Conservation (phyloP, 2,113 vertebrate species). For the Menura novaehollandiae region DNA sequence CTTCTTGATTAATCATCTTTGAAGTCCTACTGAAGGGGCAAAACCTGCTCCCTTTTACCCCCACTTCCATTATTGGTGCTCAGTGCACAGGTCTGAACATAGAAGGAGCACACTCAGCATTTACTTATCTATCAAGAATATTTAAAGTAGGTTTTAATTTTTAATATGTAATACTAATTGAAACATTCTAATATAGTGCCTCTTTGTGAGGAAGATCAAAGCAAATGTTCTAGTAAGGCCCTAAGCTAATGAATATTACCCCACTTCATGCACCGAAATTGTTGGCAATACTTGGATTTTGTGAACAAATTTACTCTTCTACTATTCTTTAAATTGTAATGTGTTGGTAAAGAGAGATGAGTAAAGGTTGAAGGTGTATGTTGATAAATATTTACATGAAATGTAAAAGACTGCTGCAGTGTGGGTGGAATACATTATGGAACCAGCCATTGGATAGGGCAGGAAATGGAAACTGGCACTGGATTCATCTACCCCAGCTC, state of each 20-base stretch:
- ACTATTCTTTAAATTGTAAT: constrained; percentile 6
- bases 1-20: constrained; percentile 73
- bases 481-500: background rate
- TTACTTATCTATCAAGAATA: constrained; percentile 66
- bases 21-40: constrained; percentile 62
- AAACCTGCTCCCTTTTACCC: constrained; percentile 53
- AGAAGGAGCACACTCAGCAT: constrained; percentile 63
- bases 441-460: background rate
- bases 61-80: constrained; percentile 39
- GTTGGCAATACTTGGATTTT: constrained; percentile 15
- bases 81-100: constrained; percentile 39
- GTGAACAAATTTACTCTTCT: constrained; percentile 25
- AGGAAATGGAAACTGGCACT: background rate
- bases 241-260: constrained; percentile 61
- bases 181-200: constrained; percentile 53
- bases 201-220: constrained; percentile 67
- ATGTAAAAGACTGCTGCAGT: background rate
- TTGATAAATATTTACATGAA: background rate
- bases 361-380: background rate
- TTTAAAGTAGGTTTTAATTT: constrained; percentile 71
- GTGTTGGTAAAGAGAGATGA: background rate
- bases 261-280: constrained; percentile 28
- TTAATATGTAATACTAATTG: constrained; percentile 68
- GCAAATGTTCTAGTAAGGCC: constrained; percentile 55
- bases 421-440: background rate